phyloP scores from a whole-genome alignment of 1,140 invertebrate species.

The Drosophila trapezifrons region DNA sequence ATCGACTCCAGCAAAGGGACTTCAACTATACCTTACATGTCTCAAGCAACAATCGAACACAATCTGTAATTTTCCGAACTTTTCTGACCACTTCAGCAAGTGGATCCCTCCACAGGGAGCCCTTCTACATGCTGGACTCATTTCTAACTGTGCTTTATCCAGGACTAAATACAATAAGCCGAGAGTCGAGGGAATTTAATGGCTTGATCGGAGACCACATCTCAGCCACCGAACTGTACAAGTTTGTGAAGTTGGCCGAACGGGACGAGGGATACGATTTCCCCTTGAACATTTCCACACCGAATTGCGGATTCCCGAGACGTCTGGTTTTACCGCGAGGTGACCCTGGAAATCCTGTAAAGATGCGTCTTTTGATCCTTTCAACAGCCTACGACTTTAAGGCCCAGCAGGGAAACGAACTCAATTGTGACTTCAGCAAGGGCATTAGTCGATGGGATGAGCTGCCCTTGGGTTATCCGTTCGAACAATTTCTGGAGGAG shows the following conservation, averaged over 20 bases:
- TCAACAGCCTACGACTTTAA: constrained; percentile 52
- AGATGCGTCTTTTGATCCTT: constrained; percentile 35
- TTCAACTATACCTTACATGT: constrained; percentile 40
- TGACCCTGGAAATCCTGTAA: neutral
- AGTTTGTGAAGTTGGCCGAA: constrained; percentile 50
- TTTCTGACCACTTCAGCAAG: constrained; percentile 42
- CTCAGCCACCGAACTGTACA: constrained; percentile 47
- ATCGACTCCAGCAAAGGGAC: constrained; percentile 41
- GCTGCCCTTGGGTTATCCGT: constrained; percentile 52
- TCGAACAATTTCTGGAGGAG: constrained; percentile 37
- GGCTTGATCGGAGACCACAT: constrained; percentile 47
- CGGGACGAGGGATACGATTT: constrained; percentile 43
- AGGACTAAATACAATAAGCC: constrained; percentile 41
- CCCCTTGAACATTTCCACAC: constrained; percentile 51
- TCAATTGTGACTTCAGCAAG: constrained; percentile 50
- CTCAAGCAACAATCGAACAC: constrained; percentile 41
- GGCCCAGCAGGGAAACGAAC: constrained; percentile 34
- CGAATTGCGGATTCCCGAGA: constrained; percentile 53
- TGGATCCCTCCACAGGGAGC: constrained; percentile 11
- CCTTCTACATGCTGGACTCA: constrained; percentile 55
- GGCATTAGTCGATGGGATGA: constrained; percentile 57
- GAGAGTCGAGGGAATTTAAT: constrained; percentile 36
- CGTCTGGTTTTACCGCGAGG: constrained; percentile 52
- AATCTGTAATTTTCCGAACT: constrained; percentile 39
- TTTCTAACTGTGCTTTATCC: constrained; percentile 43